These are phyloP conservation scores for Agrypnia vestita DNA, from an alignment of 1,140 invertebrate genomes.

Conservation along the genomic window DNA sequence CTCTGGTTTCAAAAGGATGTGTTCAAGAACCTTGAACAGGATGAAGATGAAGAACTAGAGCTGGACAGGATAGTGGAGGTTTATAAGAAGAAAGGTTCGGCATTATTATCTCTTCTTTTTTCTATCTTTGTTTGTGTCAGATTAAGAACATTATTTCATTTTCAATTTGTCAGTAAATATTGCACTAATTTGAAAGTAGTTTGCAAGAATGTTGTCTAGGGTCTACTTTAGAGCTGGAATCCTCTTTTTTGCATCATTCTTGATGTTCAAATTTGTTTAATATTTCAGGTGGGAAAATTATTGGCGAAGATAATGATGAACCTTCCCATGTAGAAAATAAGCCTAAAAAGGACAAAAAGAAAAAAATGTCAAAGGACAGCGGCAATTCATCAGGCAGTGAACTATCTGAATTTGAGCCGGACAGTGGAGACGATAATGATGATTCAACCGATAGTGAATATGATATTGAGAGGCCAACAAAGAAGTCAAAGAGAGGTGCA, in stretches of 20 bases:
- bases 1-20: constrained; percentile 93
- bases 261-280: no score
- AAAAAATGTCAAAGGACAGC: constrained; percentile 63
- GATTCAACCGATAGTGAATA: constrained; percentile 76
- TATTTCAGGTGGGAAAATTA: constrained; percentile 67
- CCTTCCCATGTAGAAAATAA: constrained; percentile 62
- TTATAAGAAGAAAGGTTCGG: constrained; percentile 80
- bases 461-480: constrained; percentile 70
- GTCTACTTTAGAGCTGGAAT: no score
- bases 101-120: not conserved
- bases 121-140: no score
- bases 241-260: no score
- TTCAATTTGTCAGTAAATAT: no score
- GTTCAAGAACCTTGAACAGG: constrained; percentile 87
- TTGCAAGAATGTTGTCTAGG: no score
- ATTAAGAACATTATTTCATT: no score
- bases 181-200: no score
- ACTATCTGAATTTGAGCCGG: constrained; percentile 62
- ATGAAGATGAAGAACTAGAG: constrained; percentile 90
- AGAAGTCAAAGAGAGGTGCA: constrained; percentile 60
- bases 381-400: constrained; percentile 62
- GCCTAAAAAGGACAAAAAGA: constrained; percentile 61
- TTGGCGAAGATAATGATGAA: constrained; percentile 68
- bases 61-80: constrained; percentile 84
- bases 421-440: constrained; percentile 68